These are phyloP conservation scores for Stomorhina lunata DNA, from an alignment of 2,888 invertebrate species.

Conservation along the genomic window DNA sequence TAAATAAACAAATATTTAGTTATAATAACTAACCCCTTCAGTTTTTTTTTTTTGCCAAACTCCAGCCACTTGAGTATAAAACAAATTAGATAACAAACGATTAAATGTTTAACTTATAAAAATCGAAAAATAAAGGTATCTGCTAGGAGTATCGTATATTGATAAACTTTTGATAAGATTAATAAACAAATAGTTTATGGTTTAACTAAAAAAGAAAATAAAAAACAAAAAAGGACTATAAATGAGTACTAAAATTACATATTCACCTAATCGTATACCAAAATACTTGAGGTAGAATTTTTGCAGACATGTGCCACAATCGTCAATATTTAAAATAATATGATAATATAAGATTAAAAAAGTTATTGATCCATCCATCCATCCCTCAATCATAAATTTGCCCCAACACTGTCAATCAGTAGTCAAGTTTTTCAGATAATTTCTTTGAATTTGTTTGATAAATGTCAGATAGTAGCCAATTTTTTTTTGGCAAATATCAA, in stretches of 20 bases:
- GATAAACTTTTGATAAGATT: slow-evolving; percentile 52
- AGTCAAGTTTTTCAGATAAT: slow-evolving; percentile 33
- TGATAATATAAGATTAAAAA: slow-evolving; percentile 12
- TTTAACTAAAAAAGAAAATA: not conserved
- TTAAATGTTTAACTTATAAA: slow-evolving; percentile 27
- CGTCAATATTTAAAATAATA: slow-evolving; percentile 30
- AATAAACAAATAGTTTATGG: slow-evolving; percentile 24
- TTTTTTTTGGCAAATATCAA: not conserved
- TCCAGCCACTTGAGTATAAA: slow-evolving; percentile 3
- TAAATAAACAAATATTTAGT: slow-evolving; percentile 20
- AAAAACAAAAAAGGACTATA: not conserved
- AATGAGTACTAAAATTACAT: not conserved
- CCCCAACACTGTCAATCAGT: slow-evolving; percentile 8
- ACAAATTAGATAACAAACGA: slow-evolving; percentile 49
- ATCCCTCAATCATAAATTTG: not conserved
- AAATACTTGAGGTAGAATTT: not conserved
- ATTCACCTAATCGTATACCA: not conserved
- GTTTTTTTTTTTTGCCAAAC: not conserved
- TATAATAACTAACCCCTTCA: not conserved
- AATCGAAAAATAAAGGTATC: slow-evolving; percentile 3
- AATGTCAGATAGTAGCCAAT: not conserved
- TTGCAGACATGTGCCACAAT: not conserved
- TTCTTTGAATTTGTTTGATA: not conserved
- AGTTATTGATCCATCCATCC: not conserved
- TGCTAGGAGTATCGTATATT: too few species aligned